These are phyloP conservation scores for Orthosia incerta DNA, from an alignment of 2,888 invertebrate genomes.

Conservation along the genomic window DNA sequence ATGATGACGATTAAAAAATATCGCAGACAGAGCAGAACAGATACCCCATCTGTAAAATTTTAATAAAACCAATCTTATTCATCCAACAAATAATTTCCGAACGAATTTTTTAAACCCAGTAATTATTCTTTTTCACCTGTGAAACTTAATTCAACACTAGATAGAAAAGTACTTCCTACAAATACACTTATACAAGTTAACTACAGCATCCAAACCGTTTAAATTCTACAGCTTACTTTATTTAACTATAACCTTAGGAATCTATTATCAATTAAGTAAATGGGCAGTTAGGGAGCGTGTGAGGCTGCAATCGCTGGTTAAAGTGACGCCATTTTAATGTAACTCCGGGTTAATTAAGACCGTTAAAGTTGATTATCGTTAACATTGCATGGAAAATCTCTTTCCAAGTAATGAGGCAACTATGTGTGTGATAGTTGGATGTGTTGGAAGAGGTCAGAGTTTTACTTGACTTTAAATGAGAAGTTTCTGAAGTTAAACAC, in stretches of 20 bases:
- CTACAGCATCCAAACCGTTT: not conserved
- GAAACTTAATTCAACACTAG: not conserved
- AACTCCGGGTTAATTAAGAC: conserved; percentile 65
- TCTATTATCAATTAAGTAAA: conserved; percentile 65
- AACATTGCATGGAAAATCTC: conserved; percentile 53
- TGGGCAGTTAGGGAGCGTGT: conserved; percentile 59
- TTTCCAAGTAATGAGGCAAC: conserved; percentile 48
- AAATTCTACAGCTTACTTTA: conserved; percentile 28
- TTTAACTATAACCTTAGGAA: conserved; percentile 35
- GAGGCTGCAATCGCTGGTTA: conserved; percentile 57
- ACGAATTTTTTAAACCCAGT: not conserved
- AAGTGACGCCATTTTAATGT: conserved; percentile 59
- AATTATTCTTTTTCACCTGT: not conserved
- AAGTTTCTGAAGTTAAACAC: not conserved
- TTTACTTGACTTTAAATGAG: not conserved
- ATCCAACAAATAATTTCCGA: not conserved
- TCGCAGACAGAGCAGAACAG: too few species aligned
- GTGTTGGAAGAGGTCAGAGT: conserved; percentile 2
- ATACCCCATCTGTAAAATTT: too few species aligned
- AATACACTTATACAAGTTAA: not conserved
- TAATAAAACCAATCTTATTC: not conserved
- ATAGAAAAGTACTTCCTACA: not conserved
- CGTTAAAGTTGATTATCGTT: conserved; percentile 58
- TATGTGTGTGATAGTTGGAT: conserved; percentile 8
- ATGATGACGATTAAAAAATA: too few species aligned